Conservation (phyloP, 2,113 vertebrate genomes). For the Corythoichthys intestinalis region DNA sequence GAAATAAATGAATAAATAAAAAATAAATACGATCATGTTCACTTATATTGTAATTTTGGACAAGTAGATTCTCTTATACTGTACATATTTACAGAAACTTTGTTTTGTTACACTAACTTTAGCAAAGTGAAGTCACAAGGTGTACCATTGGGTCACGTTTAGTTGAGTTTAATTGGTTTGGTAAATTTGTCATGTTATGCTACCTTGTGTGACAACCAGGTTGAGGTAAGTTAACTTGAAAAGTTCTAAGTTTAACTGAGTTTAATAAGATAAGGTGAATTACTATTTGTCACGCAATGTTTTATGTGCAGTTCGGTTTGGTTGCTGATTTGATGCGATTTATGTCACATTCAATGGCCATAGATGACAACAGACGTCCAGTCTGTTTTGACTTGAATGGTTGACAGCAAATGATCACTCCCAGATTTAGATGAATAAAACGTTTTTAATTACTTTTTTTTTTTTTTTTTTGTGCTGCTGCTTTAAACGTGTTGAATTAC, state of each 20-base stretch:
- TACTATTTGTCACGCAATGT: background rate
- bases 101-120: background rate
- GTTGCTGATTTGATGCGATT: no score
- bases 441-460: background rate
- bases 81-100: background rate
- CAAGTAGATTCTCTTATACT: background rate
- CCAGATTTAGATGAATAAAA: no score
- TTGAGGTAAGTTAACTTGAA: background rate
- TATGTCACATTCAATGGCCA: no score
- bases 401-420: no score
- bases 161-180: background rate
- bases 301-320: no score
- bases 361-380: no score
- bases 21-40: background rate
- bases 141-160: background rate
- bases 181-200: background rate
- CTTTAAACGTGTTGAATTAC: background rate
- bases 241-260: background rate
- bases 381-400: no score
- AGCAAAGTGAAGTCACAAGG: background rate
- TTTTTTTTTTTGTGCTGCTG: no score
- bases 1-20: background rate
- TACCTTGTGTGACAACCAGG: background rate
- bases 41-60: background rate
- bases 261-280: background rate